phyloP scores from a whole-genome alignment of 1,140 invertebrate species.

The Nebria ingens region DNA sequence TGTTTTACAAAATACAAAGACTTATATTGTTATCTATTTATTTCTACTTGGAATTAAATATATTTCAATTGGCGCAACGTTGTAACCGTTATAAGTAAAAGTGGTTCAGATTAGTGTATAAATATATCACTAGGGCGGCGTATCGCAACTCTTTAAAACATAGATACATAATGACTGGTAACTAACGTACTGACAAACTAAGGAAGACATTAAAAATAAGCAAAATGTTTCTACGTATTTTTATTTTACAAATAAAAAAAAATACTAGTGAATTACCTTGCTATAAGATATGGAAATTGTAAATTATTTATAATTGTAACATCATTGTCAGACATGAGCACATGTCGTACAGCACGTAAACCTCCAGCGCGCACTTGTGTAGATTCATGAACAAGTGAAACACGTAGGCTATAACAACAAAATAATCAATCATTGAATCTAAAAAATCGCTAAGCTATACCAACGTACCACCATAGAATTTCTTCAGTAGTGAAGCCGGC shows the following conservation, averaged over 20 bases:
- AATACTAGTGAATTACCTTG: slow-evolving; percentile 41
- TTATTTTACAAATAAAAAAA: background rate
- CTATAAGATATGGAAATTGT: slow-evolving; percentile 71
- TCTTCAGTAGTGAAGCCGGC: slow-evolving; percentile 64
- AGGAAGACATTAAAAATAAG: slow-evolving; percentile 13
- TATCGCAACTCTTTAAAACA: no score
- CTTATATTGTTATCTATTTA: background rate
- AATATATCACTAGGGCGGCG: no score
- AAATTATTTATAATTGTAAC: slow-evolving; percentile 66
- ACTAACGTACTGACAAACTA: no score
- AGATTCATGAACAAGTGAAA: slow-evolving; percentile 72
- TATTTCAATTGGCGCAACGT: slow-evolving; percentile 10
- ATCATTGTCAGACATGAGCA: slow-evolving; percentile 65
- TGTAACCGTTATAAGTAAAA: no score
- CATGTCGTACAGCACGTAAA: slow-evolving; percentile 73
- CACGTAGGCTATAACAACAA: slow-evolving; percentile 59
- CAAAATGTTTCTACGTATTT: slow-evolving; percentile 10
- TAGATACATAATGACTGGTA: no score
- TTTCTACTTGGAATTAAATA: background rate
- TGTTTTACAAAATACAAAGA: slow-evolving; percentile 1
- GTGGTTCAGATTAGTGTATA: no score
- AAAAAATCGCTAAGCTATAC: slow-evolving; percentile 12
- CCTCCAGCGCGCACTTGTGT: slow-evolving; percentile 81
- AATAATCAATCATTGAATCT: slow-evolving; percentile 19
- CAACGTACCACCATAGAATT: slow-evolving; percentile 67